Evolutionary conservation across 2,797 vertebrate genomes (phyloP), one percentile per base, ranked within the genome.

Genomic region (Coilia nasus): DNA sequence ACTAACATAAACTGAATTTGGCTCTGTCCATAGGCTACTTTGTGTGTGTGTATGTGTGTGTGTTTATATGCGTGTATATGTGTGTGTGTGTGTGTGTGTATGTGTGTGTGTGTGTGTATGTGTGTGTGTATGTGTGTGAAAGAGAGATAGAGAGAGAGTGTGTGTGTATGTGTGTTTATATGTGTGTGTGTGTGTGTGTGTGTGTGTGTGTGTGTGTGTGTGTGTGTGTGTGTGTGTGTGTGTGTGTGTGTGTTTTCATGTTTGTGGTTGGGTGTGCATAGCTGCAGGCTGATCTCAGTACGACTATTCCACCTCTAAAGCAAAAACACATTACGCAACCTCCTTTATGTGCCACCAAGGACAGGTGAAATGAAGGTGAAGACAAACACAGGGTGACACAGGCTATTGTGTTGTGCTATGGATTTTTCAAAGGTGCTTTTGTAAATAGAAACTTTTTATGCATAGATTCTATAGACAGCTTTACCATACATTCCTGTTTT

Each of bases 291-390:
- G 64, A 71, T 31, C 17, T 11, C 64, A 25, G 23, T 11, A 67
- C n/a, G 25, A 12, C 15, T 17, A 25, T 71, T 71, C 64, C 14
- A 15, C 28, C 64, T 35, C 28, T 35, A 35, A 12, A 59, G 64
- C n/a, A 78, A 85, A 84, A 86, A 84, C 84, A 80, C 12, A 44
- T 87, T 86, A 75, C 46, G 64, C 62, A 84, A 88, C 17, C 9
- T 41, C 2, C 81, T 31, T 10, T 31, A 47, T 21, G 44, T 3
- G 3, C 50, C 12, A 1, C 82, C 75, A 78, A 50, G 56, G 23
- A 80, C 81, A 84, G 84, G 23, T 67, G 62, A 47, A 81, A 23
- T 59, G 14, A 12, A 82, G 80, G 11, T 82, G 83, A 86, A 82
- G 14, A 71, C 10, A 67, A 19, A 71, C 10, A 67, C 31, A 35